Base-by-base conservation (phyloP, 2,797 vertebrate genomes). In the Hemibagrus guttatus region DNA sequence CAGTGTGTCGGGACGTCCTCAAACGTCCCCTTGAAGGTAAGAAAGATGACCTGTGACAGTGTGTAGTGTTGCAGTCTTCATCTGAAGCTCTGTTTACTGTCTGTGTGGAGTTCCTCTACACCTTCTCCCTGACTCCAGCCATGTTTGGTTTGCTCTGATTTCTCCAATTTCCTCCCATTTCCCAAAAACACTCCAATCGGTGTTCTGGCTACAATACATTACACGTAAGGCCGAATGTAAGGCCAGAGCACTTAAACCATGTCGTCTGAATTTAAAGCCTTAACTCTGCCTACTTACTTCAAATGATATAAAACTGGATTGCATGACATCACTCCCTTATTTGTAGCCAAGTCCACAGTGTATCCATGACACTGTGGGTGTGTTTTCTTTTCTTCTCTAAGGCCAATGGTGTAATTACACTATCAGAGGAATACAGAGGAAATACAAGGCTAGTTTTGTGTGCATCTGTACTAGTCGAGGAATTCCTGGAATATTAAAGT, bases 1-100 rank as follows among this genome's bases (percentile, higher is more conserved):
- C 83, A 85, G 84, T 90, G 90, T 72, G 80, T 87, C 28, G 90
- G 90, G 49, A 76, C 28, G 23, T 86, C 80, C 2, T 89, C 90
- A 8, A 84, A 75, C 28, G 64, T 83, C 16, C 69, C 84, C 54
- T 69, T 79, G 26, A 83, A 90, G 85, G 85, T 81, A 79, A 72
- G 35, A 74, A 63, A 83, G 3, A 59, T 49, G 23, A 83, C 79
- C 4, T 64, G 19, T 42, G 66, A 19, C 58, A 63, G 59, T 17
- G 23, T 74, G 46, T 28, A n/a, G 5, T 12, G 6, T 52, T 72
- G 17, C 39, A 13, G 19, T 26, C 4, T 72, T 19, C 0, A 23
- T 72, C 69, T 21, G 39, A 31, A 69, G 63, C 6, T 56, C n/a
- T 2, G 54, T 59, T 79, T 35, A 23, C 17, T 21, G 21, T 23